A percentile compares a stretch with the other conserved stretches of the same genome.
phyloP scores from a whole-genome alignment of 2,888 invertebrate species.

The Chirona hameri region DNA sequence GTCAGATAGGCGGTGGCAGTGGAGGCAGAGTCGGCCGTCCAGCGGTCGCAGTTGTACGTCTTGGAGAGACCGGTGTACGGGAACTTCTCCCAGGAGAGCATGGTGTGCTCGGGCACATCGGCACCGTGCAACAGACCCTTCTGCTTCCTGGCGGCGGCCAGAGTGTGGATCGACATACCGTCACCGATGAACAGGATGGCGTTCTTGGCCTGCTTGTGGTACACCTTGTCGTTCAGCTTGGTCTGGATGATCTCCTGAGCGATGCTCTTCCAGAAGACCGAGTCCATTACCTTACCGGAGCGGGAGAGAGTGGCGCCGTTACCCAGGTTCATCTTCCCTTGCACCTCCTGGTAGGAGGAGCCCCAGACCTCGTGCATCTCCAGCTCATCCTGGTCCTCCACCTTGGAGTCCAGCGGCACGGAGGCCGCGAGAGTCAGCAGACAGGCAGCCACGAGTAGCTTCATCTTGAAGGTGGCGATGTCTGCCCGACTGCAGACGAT shows the following conservation, averaged over 20 bases:
- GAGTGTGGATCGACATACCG: neutral
- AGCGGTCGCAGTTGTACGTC: conserved; percentile 26
- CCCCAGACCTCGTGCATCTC: conserved; percentile 7
- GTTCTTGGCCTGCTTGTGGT: neutral
- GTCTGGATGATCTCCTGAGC: neutral
- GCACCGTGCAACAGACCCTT: neutral
- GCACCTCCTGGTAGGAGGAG: neutral
- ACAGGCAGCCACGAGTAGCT: neutral
- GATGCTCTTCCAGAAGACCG: conserved; percentile 1
- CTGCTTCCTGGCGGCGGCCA: conserved; percentile 25
- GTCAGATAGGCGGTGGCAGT: conserved; percentile 22
- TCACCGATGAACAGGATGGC: conserved; percentile 12
- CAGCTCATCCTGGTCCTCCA: conserved; percentile 13
- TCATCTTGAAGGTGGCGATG: neutral
- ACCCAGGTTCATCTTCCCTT: neutral
- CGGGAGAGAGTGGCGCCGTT: neutral
- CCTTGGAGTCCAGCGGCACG: conserved; percentile 9
- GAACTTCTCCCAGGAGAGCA: conserved; percentile 4
- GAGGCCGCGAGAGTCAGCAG: neutral
- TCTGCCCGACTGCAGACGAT: too few species aligned
- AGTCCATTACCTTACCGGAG: conserved; percentile 1
- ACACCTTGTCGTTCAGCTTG: neutral
- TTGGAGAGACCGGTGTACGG: neutral
- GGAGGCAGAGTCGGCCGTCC: conserved; percentile 2
- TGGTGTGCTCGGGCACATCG: conserved; percentile 23